Conservation (phyloP, 1,140 invertebrate genomes). For the Dryas iulia region DNA sequence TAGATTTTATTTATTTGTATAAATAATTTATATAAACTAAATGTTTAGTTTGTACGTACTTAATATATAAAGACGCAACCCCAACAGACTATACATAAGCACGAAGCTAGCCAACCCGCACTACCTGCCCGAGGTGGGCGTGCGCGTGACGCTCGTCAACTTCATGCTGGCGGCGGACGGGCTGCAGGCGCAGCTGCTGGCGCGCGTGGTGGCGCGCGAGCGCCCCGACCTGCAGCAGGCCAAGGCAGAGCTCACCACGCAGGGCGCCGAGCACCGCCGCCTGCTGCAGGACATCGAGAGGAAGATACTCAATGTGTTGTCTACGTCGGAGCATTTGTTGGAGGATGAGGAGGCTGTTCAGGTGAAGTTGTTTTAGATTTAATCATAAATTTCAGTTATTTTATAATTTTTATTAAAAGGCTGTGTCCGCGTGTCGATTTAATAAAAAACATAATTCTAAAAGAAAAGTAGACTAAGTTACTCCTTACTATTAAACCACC, state of each 20-base stretch:
- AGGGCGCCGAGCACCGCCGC: constrained; percentile 95
- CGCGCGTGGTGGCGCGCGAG: constrained; percentile 95
- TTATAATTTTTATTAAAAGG: too few species aligned
- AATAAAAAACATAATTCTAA: too few species aligned
- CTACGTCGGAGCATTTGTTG: constrained; percentile 94
- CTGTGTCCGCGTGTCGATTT: too few species aligned
- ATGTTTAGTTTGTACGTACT: too few species aligned
- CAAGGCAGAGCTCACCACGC: constrained; percentile 93
- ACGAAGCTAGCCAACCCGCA: constrained; percentile 96
- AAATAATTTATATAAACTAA: too few species aligned
- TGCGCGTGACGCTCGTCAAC: constrained; percentile 96
- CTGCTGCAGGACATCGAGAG: constrained; percentile 96
- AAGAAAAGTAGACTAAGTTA: too few species aligned
- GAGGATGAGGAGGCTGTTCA: constrained; percentile 97
- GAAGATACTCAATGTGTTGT: constrained; percentile 90
- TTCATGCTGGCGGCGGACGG: constrained; percentile 95
- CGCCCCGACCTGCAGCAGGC: constrained; percentile 95
- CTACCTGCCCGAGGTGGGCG: constrained; percentile 94
- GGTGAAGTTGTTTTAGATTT: constrained; percentile 40
- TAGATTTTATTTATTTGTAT: too few species aligned
- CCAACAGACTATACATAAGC: constrained; percentile 93
- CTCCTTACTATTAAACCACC: too few species aligned
- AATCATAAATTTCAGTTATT: too few species aligned
- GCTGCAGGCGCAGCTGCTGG: constrained; percentile 94
- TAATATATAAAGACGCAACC: too few species aligned